Evolutionary conservation across 2,888 invertebrate genomes (phyloP), one percentile per base, ranked within the genome.

Genomic region (Steinernema hermaphroditum): DNA sequence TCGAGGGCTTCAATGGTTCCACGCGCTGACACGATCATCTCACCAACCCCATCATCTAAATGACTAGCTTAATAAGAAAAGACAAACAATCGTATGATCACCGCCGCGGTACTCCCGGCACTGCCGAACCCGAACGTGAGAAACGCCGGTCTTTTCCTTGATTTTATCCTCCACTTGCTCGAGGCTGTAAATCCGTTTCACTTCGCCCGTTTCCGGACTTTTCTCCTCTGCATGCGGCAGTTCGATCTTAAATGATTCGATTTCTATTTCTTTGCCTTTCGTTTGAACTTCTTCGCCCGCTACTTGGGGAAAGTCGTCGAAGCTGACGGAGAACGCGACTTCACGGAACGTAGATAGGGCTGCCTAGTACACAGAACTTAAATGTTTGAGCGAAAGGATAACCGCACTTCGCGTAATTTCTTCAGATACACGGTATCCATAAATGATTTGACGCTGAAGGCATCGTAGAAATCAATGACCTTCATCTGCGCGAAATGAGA

Each of bases 241-340:
- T 27, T 54, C 54, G 27, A 54, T 54, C 54, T 24, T 54, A 24
- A 54, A 54, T 4, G 54, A 8, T 8, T 54, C 54, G 27, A 54
- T 2, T 24, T 54, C 54, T 24, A 54, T 24, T 27, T 54, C 54
- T 14, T 27, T 22, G 6, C 9, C 24, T 6, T 27, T 24, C 19
- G 6, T 8, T 2, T 2, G 27, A 14, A 24, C 54, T 2, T 22
- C 27, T 22, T 27, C 16, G 9, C 27, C 54, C 2, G 6, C 24
- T 6, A 27, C 24, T 16, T 54, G 54, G 4, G 54, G 54, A 14
- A 54, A 27, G 8, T 22, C 12, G 27, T 54, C 54, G 54, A 54
- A 54, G 16, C 54, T 54, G 54, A 54, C 54, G 2, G 54, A 54
- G 27, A 54, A 54, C 8, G 16, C 27, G 27, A 54, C 54, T 27